Conservation (phyloP, 2,888 invertebrate genomes). For the Pharmacophagus antenor region DNA sequence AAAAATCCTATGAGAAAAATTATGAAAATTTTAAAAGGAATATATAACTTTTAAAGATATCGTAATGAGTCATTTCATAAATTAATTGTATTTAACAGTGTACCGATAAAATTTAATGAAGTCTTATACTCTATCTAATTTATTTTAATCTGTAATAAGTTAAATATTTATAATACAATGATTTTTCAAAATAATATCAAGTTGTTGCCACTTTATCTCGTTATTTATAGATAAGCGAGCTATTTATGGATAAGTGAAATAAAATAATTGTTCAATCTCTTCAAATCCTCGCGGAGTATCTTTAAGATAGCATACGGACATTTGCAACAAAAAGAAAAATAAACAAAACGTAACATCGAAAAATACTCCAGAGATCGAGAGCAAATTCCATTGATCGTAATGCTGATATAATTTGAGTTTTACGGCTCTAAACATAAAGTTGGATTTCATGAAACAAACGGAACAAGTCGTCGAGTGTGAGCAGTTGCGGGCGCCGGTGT, state of each 20-base stretch:
- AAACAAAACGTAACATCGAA: constrained; percentile 22
- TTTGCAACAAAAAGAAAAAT: constrained; percentile 27
- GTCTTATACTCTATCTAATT: no score
- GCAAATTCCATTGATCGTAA: constrained; percentile 10
- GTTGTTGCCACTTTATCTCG: constrained; percentile 11
- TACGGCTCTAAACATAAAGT: not conserved
- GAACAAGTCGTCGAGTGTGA: constrained; percentile 24
- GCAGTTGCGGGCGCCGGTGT: constrained; percentile 46
- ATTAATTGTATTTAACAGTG: no score
- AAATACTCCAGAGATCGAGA: constrained; percentile 23
- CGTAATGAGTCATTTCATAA: no score
- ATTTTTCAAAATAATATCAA: constrained; percentile 1
- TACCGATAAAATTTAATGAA: no score
- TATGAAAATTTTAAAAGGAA: no score
- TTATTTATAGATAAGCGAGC: constrained; percentile 13
- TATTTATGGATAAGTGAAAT: constrained; percentile 19
- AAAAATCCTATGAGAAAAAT: no score
- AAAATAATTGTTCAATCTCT: constrained; percentile 18
- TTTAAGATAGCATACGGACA: constrained; percentile 23
- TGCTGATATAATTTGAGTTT: constrained; percentile 3
- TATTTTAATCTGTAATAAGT: not conserved
- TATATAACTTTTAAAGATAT: no score
- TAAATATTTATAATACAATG: not conserved
- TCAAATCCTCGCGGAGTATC: constrained; percentile 14
- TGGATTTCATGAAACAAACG: constrained; percentile 1